These are phyloP conservation scores for Xenopus borealis DNA, from an alignment of 2,113 vertebrate species.

Conservation along the genomic window DNA sequence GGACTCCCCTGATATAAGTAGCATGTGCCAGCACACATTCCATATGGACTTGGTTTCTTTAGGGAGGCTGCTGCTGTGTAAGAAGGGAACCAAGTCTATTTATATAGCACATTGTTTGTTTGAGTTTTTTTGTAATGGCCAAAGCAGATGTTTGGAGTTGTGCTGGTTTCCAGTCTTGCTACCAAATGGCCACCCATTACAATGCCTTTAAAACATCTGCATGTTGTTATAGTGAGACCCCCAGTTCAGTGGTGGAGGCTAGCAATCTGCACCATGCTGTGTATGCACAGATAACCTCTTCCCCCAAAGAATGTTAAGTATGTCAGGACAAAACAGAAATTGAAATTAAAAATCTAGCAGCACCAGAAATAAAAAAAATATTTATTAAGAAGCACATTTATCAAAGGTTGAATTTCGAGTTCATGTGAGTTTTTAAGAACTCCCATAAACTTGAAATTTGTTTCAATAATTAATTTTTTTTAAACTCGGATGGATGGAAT, in stretches of 20 bases:
- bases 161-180: not conserved
- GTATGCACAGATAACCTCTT: conserved; percentile 16
- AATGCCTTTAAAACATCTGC: conserved; percentile 20
- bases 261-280: not conserved
- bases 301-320: conserved; percentile 26
- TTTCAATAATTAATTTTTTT: no score
- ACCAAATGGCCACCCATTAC: conserved; percentile 28
- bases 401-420: no score
- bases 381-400: no score
- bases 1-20: no score
- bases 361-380: not conserved
- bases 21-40: conserved; percentile 24
- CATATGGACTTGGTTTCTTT: conserved; percentile 11
- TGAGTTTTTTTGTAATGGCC: conserved; percentile 27
- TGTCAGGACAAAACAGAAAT: conserved; percentile 1
- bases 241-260: not conserved
- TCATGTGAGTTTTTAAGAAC: no score
- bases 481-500: no score
- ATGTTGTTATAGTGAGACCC: conserved; percentile 13
- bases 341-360: not conserved
- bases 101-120: conserved; percentile 30
- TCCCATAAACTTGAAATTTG: no score
- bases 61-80: conserved; percentile 9
- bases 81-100: conserved; percentile 8
- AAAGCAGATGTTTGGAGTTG: conserved; percentile 31